phyloP scores from a whole-genome alignment of 2,888 invertebrate genomes.

The Augiades crinisus region DNA sequence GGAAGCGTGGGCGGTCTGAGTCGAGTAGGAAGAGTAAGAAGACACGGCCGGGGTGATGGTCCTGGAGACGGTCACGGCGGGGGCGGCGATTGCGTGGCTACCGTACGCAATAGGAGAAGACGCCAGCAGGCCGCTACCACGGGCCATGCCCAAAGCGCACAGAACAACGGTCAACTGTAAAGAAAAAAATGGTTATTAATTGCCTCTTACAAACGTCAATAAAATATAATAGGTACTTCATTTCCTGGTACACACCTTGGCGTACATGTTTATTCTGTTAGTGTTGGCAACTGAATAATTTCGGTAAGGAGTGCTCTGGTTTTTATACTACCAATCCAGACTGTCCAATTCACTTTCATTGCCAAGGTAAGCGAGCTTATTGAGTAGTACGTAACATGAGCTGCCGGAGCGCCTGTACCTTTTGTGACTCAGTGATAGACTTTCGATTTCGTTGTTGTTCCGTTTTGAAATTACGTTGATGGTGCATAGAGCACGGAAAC shows the following conservation, averaged over 20 bases:
- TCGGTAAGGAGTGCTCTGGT: conserved; percentile 63
- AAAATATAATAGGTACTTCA: background rate
- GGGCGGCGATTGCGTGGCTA: conserved; percentile 61
- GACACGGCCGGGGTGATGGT: conserved; percentile 60
- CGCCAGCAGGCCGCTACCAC: conserved; percentile 76
- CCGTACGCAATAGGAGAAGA: conserved; percentile 73
- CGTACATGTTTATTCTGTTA: conserved; percentile 76
- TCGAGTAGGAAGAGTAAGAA: conserved; percentile 49
- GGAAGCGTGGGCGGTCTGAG: conserved; percentile 41
- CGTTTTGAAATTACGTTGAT: conserved; percentile 48
- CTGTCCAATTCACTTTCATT: conserved; percentile 75
- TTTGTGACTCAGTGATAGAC: conserved; percentile 71
- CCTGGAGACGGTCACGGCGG: conserved; percentile 57
- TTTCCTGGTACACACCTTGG: conserved; percentile 60
- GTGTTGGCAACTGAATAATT: conserved; percentile 79
- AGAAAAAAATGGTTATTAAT: conserved; percentile 13
- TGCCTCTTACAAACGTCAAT: background rate
- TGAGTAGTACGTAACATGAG: conserved; percentile 43
- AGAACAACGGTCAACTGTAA: conserved; percentile 80
- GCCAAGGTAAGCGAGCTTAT: conserved; percentile 66
- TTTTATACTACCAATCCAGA: conserved; percentile 66
- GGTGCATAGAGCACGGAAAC: conserved; percentile 46
- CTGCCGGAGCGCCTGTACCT: conserved; percentile 38
- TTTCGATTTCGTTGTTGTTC: conserved; percentile 70
- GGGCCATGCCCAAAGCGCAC: conserved; percentile 81